phyloP scores from a whole-genome alignment of 2,888 invertebrate species.

The Pollenia labialis region DNA sequence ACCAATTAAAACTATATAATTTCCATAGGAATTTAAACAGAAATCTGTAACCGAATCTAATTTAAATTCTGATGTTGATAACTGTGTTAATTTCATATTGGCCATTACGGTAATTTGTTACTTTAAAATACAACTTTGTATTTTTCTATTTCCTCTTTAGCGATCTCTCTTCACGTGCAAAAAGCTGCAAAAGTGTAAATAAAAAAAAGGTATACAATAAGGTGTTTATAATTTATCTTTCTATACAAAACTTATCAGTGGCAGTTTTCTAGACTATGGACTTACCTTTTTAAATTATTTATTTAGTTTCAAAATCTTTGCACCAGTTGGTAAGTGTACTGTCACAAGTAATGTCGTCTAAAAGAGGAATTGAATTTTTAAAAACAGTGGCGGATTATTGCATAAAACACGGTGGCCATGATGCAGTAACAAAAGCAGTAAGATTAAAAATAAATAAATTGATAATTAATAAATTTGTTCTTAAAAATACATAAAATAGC shows the following conservation, averaged over 20 bases:
- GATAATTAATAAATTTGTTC: not conserved
- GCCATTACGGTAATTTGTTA: slow-evolving; percentile 6
- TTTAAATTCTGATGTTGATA: slow-evolving; percentile 75
- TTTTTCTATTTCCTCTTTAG: not conserved
- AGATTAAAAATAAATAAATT: slow-evolving; percentile 1
- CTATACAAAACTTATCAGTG: too few relatives aligned
- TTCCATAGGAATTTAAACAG: slow-evolving; percentile 72
- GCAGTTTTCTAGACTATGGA: not conserved
- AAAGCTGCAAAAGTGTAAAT: not conserved
- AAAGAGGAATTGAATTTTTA: slow-evolving; percentile 81
- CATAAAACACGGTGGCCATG: slow-evolving; percentile 75
- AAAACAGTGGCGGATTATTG: slow-evolving; percentile 82
- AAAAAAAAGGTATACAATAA: not conserved
- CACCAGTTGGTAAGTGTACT: not conserved
- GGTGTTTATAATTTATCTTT: not conserved
- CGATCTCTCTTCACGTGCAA: too few relatives aligned
- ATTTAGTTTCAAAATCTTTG: not conserved
- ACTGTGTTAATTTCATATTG: slow-evolving; percentile 75
- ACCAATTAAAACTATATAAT: slow-evolving; percentile 76
- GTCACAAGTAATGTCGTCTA: slow-evolving; percentile 73
- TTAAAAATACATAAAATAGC: not conserved
- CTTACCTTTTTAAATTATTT: slow-evolving; percentile 36
- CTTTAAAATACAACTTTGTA: not conserved
- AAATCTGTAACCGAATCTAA: slow-evolving; percentile 78
- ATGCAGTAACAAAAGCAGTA: slow-evolving; percentile 57